Evolutionary conservation across 2,888 invertebrate genomes (phyloP), one percentile per base, ranked within the genome.

Genomic region (Therioaphis trifolii): DNA sequence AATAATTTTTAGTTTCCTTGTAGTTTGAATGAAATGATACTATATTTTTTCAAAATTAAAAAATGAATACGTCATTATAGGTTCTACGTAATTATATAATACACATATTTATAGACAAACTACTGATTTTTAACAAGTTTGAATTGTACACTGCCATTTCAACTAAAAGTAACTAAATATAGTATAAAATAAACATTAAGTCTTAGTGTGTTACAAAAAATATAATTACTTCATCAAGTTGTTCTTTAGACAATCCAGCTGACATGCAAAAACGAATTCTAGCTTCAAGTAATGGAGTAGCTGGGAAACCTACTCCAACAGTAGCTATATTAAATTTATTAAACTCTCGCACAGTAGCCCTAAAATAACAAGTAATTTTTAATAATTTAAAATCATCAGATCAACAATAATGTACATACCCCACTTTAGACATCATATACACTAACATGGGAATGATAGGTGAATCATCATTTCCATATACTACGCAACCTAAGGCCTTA

Each of bases 291-390:
- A 99, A 92, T 69, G 98, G 96, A 76, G 99, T 98, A 84, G 99
- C 99, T 84, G 99, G 99, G 90, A 97, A 99, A 86, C 98, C 98
- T 82, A 98, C 99, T 85, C 98, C 98, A 12, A 99, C 98, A 21
- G 94, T 93, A 82, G 98, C 99, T 85, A 99, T 92, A 86, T 95
- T 94, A 86, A 93, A 91, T 87, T 92, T 92, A 79, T 95, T 92
- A 86, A 98, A 91, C 84, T 93, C 93, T 88, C 98, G 93, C 85
- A 97, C 95, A 86, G 96, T 95, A 86, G 93, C 93, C 61, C 95
- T 95, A 14, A 49, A 85, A 76, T 63, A 85, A 40, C n/a, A 52
- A 21, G 24, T 9, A 58, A 21, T 21, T 7, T 7, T 71, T 27
- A 14, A 29, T 66, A 18, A 29, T 46, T 63, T 49, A 35, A 35